These are phyloP conservation scores for Spongilla lacustris DNA, from an alignment of 37 sponge, comb jelly and placozoan genomes.

Conservation along the genomic window DNA sequence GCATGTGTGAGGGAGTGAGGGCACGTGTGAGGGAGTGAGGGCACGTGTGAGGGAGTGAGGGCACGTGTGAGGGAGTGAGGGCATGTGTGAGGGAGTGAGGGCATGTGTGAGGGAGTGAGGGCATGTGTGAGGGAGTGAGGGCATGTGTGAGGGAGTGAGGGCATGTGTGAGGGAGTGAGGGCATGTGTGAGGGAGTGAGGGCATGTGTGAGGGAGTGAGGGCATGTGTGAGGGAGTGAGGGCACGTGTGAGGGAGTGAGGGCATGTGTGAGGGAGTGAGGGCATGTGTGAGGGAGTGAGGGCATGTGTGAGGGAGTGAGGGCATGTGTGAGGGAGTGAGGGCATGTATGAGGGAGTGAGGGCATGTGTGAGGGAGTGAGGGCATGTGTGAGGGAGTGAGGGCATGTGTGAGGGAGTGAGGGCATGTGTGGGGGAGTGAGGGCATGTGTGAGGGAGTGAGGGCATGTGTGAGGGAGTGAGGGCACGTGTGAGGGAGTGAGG, in stretches of 20 bases:
- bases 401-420: not conserved
- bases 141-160: not conserved
- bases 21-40: too few relatives aligned
- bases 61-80: not conserved
- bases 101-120: not conserved
- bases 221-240: not conserved
- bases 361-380: not conserved
- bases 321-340: slow-evolving; percentile 4
- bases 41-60: too few relatives aligned
- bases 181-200: not conserved
- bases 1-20: not conserved
- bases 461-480: not conserved
- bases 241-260: not conserved
- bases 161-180: not conserved
- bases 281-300: not conserved
- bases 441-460: slow-evolving; percentile 4
- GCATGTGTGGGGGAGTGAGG: not conserved
- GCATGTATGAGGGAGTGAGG: not conserved
- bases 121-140: not conserved
- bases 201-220: slow-evolving; percentile 4
- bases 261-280: not conserved
- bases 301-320: too few relatives aligned
- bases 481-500: not conserved
- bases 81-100: not conserved
- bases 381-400: not conserved